Conservation (phyloP, 2,113 vertebrate species). For the Zosterops lateralis region DNA sequence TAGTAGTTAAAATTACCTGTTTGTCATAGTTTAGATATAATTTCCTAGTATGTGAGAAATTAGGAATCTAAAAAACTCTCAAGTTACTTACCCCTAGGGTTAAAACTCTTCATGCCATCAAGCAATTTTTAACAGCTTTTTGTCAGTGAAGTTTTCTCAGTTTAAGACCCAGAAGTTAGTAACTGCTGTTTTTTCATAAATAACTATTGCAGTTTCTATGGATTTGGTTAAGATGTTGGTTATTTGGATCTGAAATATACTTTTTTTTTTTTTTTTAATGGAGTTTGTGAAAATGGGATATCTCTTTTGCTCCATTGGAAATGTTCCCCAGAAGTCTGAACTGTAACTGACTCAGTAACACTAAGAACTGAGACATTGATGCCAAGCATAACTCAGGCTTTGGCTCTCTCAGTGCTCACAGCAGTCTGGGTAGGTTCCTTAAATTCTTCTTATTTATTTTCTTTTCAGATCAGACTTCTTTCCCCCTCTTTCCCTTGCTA, state of each 20-base stretch:
- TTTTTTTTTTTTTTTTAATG: neutral
- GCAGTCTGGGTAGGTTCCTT: neutral
- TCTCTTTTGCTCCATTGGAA: neutral
- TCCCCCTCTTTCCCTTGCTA: neutral
- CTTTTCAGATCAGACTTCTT: neutral
- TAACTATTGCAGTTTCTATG: neutral
- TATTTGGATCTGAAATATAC: neutral
- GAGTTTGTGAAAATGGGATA: neutral
- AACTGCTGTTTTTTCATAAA: slow-evolving; percentile 6
- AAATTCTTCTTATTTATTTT: slow-evolving; percentile 15
- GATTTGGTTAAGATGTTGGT: neutral
- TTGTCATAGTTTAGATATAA: neutral
- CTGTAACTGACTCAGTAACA: neutral
- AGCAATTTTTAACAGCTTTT: neutral
- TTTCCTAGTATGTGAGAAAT: neutral
- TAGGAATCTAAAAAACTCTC: neutral
- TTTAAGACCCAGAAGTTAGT: neutral
- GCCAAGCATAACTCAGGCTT: slow-evolving; percentile 17
- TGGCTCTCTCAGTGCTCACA: neutral
- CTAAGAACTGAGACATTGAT: neutral
- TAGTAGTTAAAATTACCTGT: neutral
- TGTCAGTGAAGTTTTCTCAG: neutral
- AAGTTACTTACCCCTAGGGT: neutral
- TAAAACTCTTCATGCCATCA: neutral
- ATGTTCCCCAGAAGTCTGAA: neutral